Conservation (phyloP, 2,888 invertebrate genomes). For the Metallyticus violacea region DNA sequence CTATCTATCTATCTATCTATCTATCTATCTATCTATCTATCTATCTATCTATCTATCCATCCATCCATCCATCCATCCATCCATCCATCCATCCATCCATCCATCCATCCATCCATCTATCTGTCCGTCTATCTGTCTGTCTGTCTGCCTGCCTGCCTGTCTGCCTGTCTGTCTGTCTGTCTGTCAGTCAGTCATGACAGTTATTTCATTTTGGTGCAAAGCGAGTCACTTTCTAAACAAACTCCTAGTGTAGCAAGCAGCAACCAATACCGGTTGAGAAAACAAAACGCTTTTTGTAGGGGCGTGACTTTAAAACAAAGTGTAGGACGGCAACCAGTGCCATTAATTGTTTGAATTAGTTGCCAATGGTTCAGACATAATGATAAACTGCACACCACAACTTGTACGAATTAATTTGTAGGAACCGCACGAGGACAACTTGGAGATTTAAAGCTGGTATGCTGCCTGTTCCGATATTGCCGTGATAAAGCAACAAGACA, state of each 20-base stretch:
- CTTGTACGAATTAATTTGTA: not conserved
- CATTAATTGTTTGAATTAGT: not conserved
- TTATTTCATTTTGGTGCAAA: not conserved
- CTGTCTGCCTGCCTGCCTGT: too few relatives aligned
- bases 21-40: too few relatives aligned
- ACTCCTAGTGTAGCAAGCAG: not conserved
- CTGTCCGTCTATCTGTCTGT: too few relatives aligned
- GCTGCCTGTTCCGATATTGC: not conserved
- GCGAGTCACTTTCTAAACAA: not conserved
- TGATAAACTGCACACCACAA: not conserved
- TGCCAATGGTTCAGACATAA: not conserved
- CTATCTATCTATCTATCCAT: too few relatives aligned
- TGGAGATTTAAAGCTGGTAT: not conserved
- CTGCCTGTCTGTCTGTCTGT: too few relatives aligned
- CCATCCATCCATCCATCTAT: too few relatives aligned
- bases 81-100: too few relatives aligned
- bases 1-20: too few relatives aligned
- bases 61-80: too few relatives aligned
- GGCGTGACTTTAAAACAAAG: not conserved
- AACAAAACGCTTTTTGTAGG: not conserved
- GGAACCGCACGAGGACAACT: not conserved
- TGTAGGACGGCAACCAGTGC: not conserved
- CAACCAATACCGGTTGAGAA: not conserved
- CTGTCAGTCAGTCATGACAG: too few relatives aligned
- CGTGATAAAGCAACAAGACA: not conserved